Conservation (phyloP, 2,113 vertebrate species). For the Calyptomena viridis region DNA sequence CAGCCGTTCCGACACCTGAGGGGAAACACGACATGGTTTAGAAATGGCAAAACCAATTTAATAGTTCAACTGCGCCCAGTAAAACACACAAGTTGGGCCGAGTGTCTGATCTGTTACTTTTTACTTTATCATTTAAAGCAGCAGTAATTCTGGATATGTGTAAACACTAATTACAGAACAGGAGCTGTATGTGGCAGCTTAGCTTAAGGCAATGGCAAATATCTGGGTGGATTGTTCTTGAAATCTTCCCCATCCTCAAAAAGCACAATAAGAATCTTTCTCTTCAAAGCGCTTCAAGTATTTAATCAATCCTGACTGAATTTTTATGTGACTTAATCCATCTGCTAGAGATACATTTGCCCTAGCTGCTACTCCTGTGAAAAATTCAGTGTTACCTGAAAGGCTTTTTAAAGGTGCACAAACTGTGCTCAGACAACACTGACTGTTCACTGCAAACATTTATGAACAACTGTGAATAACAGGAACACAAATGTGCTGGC, state of each 20-base stretch:
- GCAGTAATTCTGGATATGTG: neutral
- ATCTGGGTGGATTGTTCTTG: neutral
- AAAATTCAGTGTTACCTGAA: neutral
- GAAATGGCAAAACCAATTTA: neutral
- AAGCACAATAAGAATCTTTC: neutral
- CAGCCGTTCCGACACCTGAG: conserved; percentile 89
- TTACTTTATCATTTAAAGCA: neutral
- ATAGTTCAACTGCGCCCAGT: neutral
- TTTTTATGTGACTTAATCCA: neutral
- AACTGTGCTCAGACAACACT: neutral
- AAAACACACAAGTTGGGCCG: neutral
- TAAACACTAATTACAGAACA: neutral
- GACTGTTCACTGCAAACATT: neutral
- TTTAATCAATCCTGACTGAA: neutral
- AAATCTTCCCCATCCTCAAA: neutral
- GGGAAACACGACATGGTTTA: neutral
- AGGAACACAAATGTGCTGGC: neutral
- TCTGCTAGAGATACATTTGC: neutral
- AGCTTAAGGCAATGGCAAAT: neutral
- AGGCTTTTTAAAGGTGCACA: neutral
- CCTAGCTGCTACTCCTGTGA: neutral
- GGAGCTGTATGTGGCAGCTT: neutral
- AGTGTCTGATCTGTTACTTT: neutral
- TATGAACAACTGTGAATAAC: neutral
- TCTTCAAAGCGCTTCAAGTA: neutral